These are phyloP conservation scores for Elysia crispata DNA, from an alignment of 2,888 invertebrate species.

Conservation along the genomic window DNA sequence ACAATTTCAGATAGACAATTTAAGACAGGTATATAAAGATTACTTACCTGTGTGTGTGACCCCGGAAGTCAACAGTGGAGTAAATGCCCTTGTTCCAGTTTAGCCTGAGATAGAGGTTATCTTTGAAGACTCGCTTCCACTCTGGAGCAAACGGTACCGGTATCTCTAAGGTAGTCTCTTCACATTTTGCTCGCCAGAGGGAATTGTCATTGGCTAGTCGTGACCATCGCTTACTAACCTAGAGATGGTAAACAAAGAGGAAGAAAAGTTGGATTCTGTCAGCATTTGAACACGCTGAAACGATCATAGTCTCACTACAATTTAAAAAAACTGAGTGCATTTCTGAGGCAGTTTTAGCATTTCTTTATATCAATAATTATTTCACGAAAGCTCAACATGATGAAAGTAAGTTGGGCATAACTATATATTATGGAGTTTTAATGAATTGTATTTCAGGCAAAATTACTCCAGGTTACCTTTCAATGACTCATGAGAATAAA, in stretches of 20 bases:
- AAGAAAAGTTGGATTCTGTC: not conserved
- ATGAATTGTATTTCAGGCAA: too few species aligned
- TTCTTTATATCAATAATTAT: too few species aligned
- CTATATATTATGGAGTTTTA: too few species aligned
- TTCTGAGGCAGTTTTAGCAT: too few species aligned
- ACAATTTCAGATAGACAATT: not conserved
- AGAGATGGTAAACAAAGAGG: not conserved
- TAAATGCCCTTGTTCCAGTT: slow-evolving; percentile 73
- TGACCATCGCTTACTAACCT: slow-evolving; percentile 70
- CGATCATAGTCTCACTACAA: too few species aligned
- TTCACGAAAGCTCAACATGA: too few species aligned
- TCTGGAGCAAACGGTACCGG: slow-evolving; percentile 60
- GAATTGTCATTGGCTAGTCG: slow-evolving; percentile 67
- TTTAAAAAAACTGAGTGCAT: too few species aligned
- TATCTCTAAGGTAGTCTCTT: slow-evolving; percentile 63
- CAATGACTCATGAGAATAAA: too few species aligned
- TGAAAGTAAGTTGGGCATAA: too few species aligned
- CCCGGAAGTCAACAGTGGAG: slow-evolving; percentile 65
- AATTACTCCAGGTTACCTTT: too few species aligned
- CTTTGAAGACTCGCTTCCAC: slow-evolving; percentile 71
- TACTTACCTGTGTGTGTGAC: slow-evolving; percentile 69
- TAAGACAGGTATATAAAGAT: too few species aligned
- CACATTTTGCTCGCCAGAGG: slow-evolving; percentile 71
- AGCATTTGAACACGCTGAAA: too few species aligned
- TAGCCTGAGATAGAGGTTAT: slow-evolving; percentile 63